A percentile compares a stretch with the other conserved stretches of the same genome.
phyloP scores from a whole-genome alignment of 2,113 vertebrate species.

The Petroica traversi region DNA sequence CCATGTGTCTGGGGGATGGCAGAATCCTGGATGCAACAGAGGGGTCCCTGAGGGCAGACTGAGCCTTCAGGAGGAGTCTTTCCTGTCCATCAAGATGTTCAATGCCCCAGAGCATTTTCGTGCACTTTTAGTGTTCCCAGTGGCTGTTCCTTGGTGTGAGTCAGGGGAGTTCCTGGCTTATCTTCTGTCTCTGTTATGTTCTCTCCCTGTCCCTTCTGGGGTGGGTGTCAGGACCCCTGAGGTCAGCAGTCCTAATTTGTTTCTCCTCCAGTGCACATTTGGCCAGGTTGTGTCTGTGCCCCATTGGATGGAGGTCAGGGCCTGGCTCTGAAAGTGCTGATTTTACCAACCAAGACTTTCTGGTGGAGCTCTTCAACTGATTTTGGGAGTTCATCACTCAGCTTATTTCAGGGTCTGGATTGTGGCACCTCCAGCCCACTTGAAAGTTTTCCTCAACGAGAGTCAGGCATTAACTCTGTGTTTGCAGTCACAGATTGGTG shows the following conservation, averaged over 20 bases:
- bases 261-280: not conserved
- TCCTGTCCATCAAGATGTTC: no score
- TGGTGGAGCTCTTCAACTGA: not conserved
- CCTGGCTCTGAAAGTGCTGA: not conserved
- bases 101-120: not conserved
- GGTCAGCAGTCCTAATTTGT: not conserved
- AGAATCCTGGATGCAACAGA: not conserved
- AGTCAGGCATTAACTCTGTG: rapidly evolving
- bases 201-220: not conserved
- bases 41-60: not conserved
- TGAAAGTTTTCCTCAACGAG: not conserved
- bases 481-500: rapidly evolving
- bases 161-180: not conserved
- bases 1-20: rapidly evolving
- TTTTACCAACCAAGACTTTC: not conserved
- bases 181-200: not conserved
- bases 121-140: not conserved
- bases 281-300: not conserved
- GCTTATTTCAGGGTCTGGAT: not conserved
- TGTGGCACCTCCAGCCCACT: not conserved
- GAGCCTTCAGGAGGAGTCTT: not conserved
- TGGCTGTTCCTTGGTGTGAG: not conserved
- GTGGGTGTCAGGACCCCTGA: no score
- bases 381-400: not conserved
- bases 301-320: rapidly evolving